Base-by-base conservation (phyloP, 2,113 vertebrate species). In the Alligator sinensis region DNA sequence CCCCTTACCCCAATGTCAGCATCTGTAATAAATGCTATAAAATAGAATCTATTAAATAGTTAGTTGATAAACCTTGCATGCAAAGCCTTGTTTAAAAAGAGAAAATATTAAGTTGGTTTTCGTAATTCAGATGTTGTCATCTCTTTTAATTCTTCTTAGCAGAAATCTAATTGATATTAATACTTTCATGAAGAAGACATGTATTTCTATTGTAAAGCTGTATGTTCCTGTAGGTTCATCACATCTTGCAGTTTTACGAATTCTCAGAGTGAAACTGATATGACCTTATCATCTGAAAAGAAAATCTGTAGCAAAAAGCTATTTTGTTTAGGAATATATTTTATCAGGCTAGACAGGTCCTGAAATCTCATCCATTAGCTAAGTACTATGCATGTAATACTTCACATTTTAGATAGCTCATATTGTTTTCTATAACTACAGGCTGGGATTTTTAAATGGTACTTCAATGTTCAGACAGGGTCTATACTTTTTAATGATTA, bases 131-230 rank as follows among this genome's bases (percentile, higher is more conserved):
- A 68, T 97, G 77, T 96, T 96, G 61, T 82, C 86, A 92, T 63
- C 12, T 95, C 76, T 87, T 87, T 79, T 62, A 80, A 22, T 89
- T 94, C 66, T 91, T 96, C 87, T 94, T 96, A 91, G 94, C 94
- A 96, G n/a, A 47, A 94, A 93, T 91, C 8, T 93, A 91, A 96
- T 88, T 91, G 88, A 83, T 95, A 88, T 79, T 84, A 93, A 94
- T 96, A 96, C 84, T 95, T 87, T 92, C 90, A 80, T 60, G 93
- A 88, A 77, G 87, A 85, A 15, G 57, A 70, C 93, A 91, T 66
- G 84, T 47, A 82, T 91, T 84, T 94, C 74, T 95, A 63, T 27
- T 91, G 25, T 89, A 94, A 86, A 94, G 24, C 60, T 77, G 93
- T 84, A 21, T 94, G 54, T 82, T 27, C 80, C 89, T 87, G 47